Conservation (phyloP, 1,140 invertebrate genomes). For the Hycleus cichorii region DNA sequence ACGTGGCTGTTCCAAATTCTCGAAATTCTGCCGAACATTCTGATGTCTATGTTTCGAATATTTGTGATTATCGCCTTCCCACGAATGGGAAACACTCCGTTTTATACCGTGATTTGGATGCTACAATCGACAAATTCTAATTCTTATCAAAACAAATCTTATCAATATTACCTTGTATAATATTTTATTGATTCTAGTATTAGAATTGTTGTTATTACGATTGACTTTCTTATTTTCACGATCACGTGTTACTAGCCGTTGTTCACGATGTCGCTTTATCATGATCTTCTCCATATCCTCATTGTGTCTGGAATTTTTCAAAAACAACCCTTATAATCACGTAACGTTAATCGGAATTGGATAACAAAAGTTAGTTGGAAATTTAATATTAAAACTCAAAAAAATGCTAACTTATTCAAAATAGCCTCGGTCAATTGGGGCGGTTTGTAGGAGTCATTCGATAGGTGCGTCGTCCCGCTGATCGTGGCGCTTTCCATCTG, state of each 20-base stretch:
- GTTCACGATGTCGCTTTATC: slow-evolving; percentile 59
- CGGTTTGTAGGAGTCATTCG: slow-evolving; percentile 42
- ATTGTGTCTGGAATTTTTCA: slow-evolving; percentile 51
- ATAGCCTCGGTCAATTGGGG: slow-evolving; percentile 58
- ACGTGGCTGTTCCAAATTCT: no score
- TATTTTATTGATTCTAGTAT: not conserved
- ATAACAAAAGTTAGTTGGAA: not conserved
- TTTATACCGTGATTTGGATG: slow-evolving; percentile 46
- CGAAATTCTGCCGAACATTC: not conserved
- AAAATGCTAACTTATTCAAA: slow-evolving; percentile 38
- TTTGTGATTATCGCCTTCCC: slow-evolving; percentile 50
- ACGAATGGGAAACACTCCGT: slow-evolving; percentile 48
- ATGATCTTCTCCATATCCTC: slow-evolving; percentile 72
- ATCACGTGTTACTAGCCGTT: slow-evolving; percentile 48
- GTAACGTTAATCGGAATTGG: not conserved
- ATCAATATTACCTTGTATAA: slow-evolving; percentile 20
- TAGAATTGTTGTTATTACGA: slow-evolving; percentile 13
- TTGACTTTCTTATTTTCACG: slow-evolving; percentile 38
- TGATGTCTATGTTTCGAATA: slow-evolving; percentile 45
- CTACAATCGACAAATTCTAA: not conserved
- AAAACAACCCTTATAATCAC: not conserved
- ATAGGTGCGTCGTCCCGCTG: slow-evolving; percentile 38
- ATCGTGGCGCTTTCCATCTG: slow-evolving; percentile 46
- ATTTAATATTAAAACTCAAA: no score
- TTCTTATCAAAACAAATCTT: not conserved